Evolutionary conservation across 2,797 vertebrate species (phyloP).

Genomic region (Mormyrus proboscirostris): DNA sequence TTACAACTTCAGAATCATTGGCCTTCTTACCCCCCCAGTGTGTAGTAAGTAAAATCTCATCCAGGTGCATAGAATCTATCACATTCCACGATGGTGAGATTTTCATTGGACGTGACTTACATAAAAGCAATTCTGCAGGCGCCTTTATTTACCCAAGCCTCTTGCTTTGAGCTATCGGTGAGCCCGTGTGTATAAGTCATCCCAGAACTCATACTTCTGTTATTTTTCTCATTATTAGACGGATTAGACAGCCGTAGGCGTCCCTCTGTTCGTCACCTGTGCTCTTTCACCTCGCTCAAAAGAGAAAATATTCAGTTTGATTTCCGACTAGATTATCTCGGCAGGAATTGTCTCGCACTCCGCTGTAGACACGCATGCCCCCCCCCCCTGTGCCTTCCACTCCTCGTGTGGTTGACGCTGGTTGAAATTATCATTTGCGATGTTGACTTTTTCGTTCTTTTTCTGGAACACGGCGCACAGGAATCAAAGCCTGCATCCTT

Average conservation of each 20-base stretch:
- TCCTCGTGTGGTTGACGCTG: background rate
- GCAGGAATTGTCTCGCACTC: background rate
- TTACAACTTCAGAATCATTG: background rate
- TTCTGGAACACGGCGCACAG: background rate
- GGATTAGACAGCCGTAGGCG: background rate
- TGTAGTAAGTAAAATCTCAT: background rate
- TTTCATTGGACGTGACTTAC: background rate
- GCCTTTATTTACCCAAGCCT: background rate
- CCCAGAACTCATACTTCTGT: background rate
- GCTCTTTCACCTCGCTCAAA: background rate
- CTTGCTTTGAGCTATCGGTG: background rate
- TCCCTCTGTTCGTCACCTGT: background rate
- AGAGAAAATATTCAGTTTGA: background rate
- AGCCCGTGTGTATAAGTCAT: background rate
- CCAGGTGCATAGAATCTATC: background rate
- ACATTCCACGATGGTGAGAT: slow-evolving; percentile 1
- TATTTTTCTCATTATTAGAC: background rate
- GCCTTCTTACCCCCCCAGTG: background rate
- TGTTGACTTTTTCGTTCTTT: background rate
- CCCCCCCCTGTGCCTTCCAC: background rate
- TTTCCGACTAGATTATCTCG: background rate
- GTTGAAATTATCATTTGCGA: background rate
- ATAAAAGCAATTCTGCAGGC: background rate
- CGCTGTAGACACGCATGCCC: no score
- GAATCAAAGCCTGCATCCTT: background rate